A percentile compares a stretch with the other conserved stretches of the same genome.
These are phyloP conservation scores for Lepus timidus DNA, from an alignment of 2,113 vertebrate genomes.

Conservation along the genomic window DNA sequence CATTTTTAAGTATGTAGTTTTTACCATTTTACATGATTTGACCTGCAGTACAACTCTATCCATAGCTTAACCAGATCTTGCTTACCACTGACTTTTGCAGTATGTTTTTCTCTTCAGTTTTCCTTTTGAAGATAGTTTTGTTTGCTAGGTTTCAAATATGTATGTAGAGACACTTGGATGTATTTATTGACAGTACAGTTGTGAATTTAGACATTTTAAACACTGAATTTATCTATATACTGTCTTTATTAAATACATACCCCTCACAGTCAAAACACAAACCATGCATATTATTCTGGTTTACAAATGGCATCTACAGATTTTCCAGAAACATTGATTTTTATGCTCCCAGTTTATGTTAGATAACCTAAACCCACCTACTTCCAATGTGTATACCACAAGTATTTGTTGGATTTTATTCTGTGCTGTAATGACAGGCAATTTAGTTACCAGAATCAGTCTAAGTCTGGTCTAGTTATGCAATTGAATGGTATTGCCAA, in stretches of 20 bases:
- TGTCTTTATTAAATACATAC: conserved; percentile 25
- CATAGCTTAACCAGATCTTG: conserved; percentile 17
- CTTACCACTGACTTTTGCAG: conserved; percentile 46
- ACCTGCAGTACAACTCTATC: background rate
- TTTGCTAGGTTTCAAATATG: conserved; percentile 13
- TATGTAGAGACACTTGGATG: background rate
- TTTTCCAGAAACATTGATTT: conserved; percentile 14
- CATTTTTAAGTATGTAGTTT: conserved; percentile 20
- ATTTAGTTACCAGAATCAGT: background rate
- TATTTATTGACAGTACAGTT: conserved; percentile 44
- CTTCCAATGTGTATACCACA: background rate
- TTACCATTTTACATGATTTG: conserved; percentile 33
- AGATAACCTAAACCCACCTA: conserved; percentile 31
- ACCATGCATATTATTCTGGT: conserved; percentile 47
- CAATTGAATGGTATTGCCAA: background rate
- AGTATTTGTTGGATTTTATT: conserved; percentile 13
- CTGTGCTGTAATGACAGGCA: background rate
- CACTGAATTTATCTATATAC: conserved; percentile 14
- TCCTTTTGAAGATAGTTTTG: conserved; percentile 60
- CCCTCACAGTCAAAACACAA: conserved; percentile 56
- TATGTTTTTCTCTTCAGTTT: conserved; percentile 62
- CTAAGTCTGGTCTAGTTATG: conserved; percentile 1
- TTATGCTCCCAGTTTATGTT: conserved; percentile 30
- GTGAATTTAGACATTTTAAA: conserved; percentile 47
- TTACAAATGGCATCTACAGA: conserved; percentile 53